Conservation (phyloP, 2,888 invertebrate species). For the Lasius fuliginosus region DNA sequence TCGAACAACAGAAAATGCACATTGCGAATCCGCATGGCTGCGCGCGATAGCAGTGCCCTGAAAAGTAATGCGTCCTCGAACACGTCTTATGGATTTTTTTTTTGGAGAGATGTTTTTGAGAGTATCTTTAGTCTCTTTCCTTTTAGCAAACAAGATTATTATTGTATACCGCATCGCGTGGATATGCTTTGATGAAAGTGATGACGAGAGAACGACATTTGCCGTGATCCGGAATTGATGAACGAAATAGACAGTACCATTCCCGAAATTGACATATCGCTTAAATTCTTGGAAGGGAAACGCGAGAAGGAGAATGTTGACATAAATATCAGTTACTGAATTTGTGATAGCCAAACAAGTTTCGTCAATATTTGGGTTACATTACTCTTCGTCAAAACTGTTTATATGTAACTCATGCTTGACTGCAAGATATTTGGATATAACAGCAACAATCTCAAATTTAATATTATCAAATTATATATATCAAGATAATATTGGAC, state of each 20-base stretch:
- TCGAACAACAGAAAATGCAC: constrained; percentile 42
- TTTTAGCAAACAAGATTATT: constrained; percentile 16
- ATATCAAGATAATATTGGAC: not conserved
- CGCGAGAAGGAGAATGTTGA: constrained; percentile 9
- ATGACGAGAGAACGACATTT: constrained; percentile 19
- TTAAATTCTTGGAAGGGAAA: not conserved
- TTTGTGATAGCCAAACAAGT: not conserved
- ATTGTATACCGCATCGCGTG: not conserved
- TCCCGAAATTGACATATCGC: constrained; percentile 24
- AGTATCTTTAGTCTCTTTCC: not conserved
- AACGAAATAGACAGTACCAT: not conserved
- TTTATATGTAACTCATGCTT: not conserved
- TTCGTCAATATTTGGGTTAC: not conserved
- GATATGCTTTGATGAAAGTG: constrained; percentile 2
- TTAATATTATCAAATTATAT: not conserved
- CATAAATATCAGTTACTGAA: not conserved
- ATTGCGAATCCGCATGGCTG: constrained; percentile 15
- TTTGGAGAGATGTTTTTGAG: constrained; percentile 33
- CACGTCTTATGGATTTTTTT: constrained; percentile 38
- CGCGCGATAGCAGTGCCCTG: constrained; percentile 55
- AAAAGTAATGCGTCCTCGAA: constrained; percentile 56
- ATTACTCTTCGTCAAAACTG: not conserved
- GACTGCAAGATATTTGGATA: not conserved
- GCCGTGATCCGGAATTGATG: not conserved
- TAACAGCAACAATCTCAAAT: not conserved